These are phyloP conservation scores for Meandrusa payeni DNA, from an alignment of 2,888 invertebrate species.

Conservation along the genomic window DNA sequence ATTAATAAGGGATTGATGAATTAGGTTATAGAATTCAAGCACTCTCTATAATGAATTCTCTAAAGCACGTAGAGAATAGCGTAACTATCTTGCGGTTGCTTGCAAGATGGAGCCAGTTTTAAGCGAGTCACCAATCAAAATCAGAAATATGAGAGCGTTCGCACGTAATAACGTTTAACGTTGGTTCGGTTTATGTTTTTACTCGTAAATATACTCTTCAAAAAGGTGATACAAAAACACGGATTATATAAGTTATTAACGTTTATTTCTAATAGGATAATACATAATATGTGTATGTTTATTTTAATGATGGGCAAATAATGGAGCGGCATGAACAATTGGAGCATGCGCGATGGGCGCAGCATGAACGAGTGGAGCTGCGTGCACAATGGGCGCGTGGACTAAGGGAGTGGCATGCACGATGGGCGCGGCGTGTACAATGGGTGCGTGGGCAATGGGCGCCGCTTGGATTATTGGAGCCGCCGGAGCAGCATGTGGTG, in stretches of 20 bases:
- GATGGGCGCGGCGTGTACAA: constrained; percentile 31
- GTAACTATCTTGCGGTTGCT: no score
- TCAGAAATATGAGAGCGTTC: no score
- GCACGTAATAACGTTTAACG: no score
- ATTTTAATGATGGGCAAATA: constrained; percentile 51
- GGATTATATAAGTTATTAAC: constrained; percentile 45
- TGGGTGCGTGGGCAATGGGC: constrained; percentile 33
- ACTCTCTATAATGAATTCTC: no score
- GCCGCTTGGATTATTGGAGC: constrained; percentile 35
- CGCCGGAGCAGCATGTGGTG: constrained; percentile 49
- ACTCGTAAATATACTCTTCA: no score
- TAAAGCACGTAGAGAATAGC: no score
- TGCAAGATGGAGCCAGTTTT: no score
- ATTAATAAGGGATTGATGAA: no score
- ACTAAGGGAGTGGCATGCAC: constrained; percentile 30
- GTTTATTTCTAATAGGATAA: constrained; percentile 45
- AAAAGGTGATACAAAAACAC: no score
- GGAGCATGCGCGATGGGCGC: constrained; percentile 37
- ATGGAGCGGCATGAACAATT: constrained; percentile 36
- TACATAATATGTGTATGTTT: constrained; percentile 29
- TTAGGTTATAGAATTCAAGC: no score
- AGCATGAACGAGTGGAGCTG: constrained; percentile 39
- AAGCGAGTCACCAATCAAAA: no score
- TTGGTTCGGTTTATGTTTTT: no score
- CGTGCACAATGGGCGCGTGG: constrained; percentile 38